These are phyloP conservation scores for Steinernema scapterisci DNA, from an alignment of 2,888 invertebrate species.

Conservation along the genomic window DNA sequence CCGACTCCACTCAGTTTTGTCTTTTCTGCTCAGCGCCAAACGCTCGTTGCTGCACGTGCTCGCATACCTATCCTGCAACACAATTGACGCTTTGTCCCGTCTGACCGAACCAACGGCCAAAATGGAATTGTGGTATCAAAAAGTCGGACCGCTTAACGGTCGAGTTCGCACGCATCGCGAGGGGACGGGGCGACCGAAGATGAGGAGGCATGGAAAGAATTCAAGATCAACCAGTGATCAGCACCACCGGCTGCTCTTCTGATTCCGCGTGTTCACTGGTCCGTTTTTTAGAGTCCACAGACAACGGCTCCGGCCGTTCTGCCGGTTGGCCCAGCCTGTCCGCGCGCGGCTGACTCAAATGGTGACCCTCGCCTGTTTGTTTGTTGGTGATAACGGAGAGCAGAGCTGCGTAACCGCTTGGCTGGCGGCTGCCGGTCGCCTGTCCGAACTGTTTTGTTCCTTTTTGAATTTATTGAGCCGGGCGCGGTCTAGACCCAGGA, in stretches of 20 bases:
- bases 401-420: not conserved
- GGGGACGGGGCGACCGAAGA: not conserved
- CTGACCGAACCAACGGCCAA: not conserved
- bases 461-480: too few species aligned
- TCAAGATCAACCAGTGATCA: conserved; percentile 29
- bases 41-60: too few species aligned
- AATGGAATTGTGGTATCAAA: conserved; percentile 5
- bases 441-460: too few species aligned
- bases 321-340: too few species aligned
- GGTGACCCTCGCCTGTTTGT: not conserved
- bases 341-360: not conserved
- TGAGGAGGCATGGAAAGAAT: not conserved
- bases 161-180: not conserved
- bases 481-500: too few species aligned
- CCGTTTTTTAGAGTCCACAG: not conserved
- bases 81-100: not conserved
- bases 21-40: too few species aligned
- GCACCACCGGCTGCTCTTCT: conserved; percentile 19
- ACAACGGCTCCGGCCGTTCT: not conserved
- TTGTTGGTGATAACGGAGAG: not conserved
- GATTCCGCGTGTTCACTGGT: not conserved
- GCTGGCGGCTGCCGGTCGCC: too few species aligned
- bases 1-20: too few species aligned
- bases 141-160: conserved; percentile 11
- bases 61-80: too few species aligned